Evolutionary conservation across 1,140 invertebrate species (phyloP).

Genomic region (Scaptomyza graminum): DNA sequence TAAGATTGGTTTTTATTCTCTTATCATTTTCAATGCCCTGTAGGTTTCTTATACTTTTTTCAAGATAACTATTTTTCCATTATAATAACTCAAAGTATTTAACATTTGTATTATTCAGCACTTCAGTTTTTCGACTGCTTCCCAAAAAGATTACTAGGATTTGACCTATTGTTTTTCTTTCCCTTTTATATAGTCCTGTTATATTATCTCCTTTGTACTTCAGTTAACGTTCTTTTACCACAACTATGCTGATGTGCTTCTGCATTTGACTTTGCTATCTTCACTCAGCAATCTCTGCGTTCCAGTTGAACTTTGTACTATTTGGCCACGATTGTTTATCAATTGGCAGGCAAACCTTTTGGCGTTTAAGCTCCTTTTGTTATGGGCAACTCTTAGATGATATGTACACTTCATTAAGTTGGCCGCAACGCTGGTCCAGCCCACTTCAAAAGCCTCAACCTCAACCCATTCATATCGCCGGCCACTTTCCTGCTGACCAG

Average conservation of each 20-base stretch:
- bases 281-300: slow-evolving; percentile 12
- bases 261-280: slow-evolving; percentile 43
- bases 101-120: no score
- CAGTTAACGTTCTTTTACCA: no score
- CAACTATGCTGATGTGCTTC: slow-evolving; percentile 7
- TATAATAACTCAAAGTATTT: no score
- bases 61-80: neutral
- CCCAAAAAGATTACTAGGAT: neutral
- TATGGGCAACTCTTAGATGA: slow-evolving; percentile 45
- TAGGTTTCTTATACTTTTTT: neutral
- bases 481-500: slow-evolving; percentile 39
- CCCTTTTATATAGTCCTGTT: neutral
- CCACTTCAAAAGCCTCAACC: slow-evolving; percentile 55
- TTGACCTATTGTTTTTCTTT: neutral
- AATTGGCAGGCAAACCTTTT: slow-evolving; percentile 32
- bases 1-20: no score
- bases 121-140: no score
- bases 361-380: slow-evolving; percentile 1
- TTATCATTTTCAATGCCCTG: neutral
- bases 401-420: slow-evolving; percentile 75
- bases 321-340: slow-evolving; percentile 21
- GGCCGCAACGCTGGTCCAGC: slow-evolving; percentile 53
- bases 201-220: slow-evolving; percentile 1
- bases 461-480: slow-evolving; percentile 23
- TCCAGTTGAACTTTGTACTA: slow-evolving; percentile 3